Evolutionary conservation across 2,888 invertebrate genomes (phyloP).

Genomic region (Odontocerum albicorne): DNA sequence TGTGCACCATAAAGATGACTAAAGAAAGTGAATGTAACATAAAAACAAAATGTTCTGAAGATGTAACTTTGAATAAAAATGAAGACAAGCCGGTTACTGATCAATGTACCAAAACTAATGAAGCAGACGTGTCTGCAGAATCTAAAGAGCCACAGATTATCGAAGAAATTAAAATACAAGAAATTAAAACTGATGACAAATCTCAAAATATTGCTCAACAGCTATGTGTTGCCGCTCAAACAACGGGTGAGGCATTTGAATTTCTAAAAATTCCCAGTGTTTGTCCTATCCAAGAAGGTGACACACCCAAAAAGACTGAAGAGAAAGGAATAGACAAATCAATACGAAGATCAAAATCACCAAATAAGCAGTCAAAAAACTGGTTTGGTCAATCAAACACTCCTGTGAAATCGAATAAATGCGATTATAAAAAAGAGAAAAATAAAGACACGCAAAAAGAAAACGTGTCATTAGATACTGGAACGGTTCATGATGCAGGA

Average conservation of each 20-base stretch:
- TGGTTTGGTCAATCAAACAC: conserved; percentile 56
- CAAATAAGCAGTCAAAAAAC: conserved; percentile 50
- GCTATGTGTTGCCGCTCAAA: background rate
- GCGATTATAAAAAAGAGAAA: conserved; percentile 56
- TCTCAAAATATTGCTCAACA: background rate
- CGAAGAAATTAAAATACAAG: background rate
- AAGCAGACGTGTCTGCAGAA: background rate
- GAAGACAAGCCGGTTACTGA: background rate
- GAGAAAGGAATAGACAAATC: conserved; percentile 16
- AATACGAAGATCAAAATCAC: conserved; percentile 21
- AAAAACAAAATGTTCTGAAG: too few relatives aligned
- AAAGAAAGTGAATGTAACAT: conserved; percentile 36
- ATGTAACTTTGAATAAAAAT: background rate
- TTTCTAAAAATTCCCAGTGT: conserved; percentile 24
- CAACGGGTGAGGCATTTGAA: conserved; percentile 21
- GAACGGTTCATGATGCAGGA: background rate
- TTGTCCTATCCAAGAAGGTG: background rate
- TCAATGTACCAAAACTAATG: background rate
- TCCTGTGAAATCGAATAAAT: conserved; percentile 58
- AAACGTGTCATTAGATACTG: conserved; percentile 10
- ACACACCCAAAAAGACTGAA: background rate
- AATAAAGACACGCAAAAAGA: conserved; percentile 43
- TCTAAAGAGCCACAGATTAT: background rate
- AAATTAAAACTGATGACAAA: conserved; percentile 7
- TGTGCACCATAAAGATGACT: too few relatives aligned